phyloP scores from a whole-genome alignment of 2,113 vertebrate species.

The Platycercus adscitus region DNA sequence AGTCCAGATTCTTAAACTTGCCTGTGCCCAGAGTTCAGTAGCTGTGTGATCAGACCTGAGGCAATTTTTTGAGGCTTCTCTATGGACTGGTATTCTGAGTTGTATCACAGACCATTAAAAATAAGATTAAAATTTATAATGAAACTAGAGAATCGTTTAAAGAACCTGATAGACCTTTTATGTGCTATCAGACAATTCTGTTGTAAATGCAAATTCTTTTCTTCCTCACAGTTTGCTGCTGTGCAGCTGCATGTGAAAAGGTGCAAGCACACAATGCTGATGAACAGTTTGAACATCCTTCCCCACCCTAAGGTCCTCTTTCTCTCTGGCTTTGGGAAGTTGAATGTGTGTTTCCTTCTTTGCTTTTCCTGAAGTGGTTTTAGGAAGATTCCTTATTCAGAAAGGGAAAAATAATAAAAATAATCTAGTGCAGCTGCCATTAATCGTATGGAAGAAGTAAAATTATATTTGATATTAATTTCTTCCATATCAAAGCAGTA shows the following conservation, averaged over 20 bases:
- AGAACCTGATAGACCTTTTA: neutral
- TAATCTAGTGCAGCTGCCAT: neutral
- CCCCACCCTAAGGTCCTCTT: neutral
- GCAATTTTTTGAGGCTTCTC: neutral
- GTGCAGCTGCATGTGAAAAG: neutral
- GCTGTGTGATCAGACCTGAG: neutral
- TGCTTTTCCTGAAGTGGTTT: neutral
- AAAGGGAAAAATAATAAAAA: neutral
- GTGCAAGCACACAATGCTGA: neutral
- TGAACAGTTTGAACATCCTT: neutral
- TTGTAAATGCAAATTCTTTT: neutral
- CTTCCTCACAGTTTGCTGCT: neutral
- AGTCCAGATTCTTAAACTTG: neutral
- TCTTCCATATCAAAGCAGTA: neutral
- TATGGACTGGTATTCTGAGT: neutral
- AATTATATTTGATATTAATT: neutral
- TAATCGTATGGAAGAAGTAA: neutral
- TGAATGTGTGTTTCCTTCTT: neutral
- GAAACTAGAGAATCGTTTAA: neutral
- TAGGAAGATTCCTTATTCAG: neutral
- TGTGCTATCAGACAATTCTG: neutral
- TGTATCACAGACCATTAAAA: neutral
- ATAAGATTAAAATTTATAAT: neutral
- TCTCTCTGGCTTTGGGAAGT: constrained; percentile 5
- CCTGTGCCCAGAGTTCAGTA: neutral